Base-by-base conservation (phyloP, 2,797 vertebrate genomes). In the Sardinella longiceps region DNA sequence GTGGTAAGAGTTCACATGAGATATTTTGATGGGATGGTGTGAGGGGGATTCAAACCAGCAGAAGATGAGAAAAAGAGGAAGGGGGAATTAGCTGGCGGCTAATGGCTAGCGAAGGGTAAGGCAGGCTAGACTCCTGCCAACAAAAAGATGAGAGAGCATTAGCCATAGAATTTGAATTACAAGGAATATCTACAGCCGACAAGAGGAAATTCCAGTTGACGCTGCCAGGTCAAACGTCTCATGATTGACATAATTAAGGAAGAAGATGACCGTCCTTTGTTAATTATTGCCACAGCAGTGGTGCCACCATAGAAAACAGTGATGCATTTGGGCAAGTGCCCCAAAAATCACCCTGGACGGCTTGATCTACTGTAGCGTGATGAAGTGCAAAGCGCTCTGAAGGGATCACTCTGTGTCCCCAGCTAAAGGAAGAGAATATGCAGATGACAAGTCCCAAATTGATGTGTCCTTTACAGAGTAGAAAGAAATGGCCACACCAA, bases 351-450 rank as follows among this genome's bases (percentile, higher is more conserved):
- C 18, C 20, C 70, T 77, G 33, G 70, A 77, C 43, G 70, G 37
- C 70, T 77, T 77, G 70, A 77, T 77, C 70, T 77, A 77, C 70
- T 77, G 70, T 77, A 77, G 70, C 70, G 70, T 77, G 23, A 77
- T 77, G 37, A 77, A 77, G 70, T 43, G 33, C 43, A 77, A 43
- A 43, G 20, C 20, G 18, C 23, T 77, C 70, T n/a, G 3, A 77
- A 77, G 70, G 70, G 18, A 77, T 39, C 70, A 33, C 43, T 77
- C 70, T 43, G 23, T 77, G 23, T 77, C 18, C 7, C 33, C 15
- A 37, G 6, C 70, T 77, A 1, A 77, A 77, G 70, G 43, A 20
- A 18, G 18, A 77, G 70, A 77, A 77, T 77, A 77, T 77, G 70
- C 70, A 77, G 33, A 37, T 39, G 70, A 77, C 70, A 43, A 77